Percentiles rank a stretch among this genome's conserved stretches.
These are phyloP conservation scores for Chydorus sphaericus DNA, from an alignment of 2,888 invertebrate genomes.

Conservation along the genomic window DNA sequence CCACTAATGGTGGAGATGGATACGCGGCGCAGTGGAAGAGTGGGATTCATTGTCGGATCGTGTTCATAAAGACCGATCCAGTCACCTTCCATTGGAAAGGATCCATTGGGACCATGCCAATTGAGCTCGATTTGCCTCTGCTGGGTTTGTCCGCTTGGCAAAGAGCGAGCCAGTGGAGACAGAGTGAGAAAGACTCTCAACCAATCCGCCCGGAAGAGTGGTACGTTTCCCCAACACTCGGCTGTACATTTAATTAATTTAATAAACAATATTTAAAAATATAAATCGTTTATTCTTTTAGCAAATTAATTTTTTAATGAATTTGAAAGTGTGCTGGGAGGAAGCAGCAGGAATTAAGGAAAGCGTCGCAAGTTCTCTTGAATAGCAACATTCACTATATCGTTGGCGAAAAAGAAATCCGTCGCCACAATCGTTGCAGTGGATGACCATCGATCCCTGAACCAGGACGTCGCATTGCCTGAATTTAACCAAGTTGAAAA, in stretches of 20 bases:
- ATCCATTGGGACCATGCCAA: conserved; percentile 16
- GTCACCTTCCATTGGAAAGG: conserved; percentile 20
- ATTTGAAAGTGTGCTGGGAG: not conserved
- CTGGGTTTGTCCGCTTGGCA: conserved; percentile 13
- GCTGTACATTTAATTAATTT: not conserved
- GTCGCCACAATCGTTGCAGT: conserved; percentile 35
- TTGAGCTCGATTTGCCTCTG: conserved; percentile 18
- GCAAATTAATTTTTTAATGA: no score
- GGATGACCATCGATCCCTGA: conserved; percentile 33
- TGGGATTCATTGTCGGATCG: conserved; percentile 22
- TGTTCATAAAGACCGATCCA: conserved; percentile 26
- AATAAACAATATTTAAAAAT: not conserved
- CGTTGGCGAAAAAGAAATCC: conserved; percentile 37
- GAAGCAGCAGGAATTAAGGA: not conserved
- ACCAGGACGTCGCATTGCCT: conserved; percentile 46
- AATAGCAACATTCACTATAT: conserved; percentile 34
- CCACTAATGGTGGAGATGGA: conserved; percentile 7
- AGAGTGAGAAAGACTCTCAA: conserved; percentile 21
- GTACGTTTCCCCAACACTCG: not conserved
- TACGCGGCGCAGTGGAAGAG: conserved; percentile 7
- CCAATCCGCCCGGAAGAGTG: not conserved
- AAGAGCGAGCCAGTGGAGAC: conserved; percentile 19
- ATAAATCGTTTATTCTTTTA: no score
- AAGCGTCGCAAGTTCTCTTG: conserved; percentile 12
- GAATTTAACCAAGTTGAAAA: no score